Evolutionary conservation across 2,888 invertebrate species (phyloP), one percentile per base, ranked within the genome.

Genomic region (Nowickia ferox): DNA sequence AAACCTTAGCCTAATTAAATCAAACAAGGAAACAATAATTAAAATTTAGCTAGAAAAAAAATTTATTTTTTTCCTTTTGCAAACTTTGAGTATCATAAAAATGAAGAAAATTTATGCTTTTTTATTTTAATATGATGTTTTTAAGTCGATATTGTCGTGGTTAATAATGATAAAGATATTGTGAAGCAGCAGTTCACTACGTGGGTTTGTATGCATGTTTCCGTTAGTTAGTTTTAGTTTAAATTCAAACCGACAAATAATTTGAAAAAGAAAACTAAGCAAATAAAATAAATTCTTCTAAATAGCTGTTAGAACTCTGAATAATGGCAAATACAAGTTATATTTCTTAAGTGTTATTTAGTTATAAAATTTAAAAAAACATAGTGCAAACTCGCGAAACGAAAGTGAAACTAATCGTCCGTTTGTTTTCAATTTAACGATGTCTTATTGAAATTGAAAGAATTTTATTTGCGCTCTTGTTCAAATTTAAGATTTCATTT

Each of bases 221-320:
- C n/a, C n/a, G n/a, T n/a, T n/a, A n/a, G n/a, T n/a, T n/a, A n/a
- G 42, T 80, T 57, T 55, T 80, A 65, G 44, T 57, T 46, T 57
- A 17, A 46, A 13, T n/a, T 30, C 15, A 72, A 61, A 17, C 5
- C n/a, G 57, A 19, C 66, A 57, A 55, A 19, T 55, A 69, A 53
- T 61, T 78, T 51, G 15, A 51, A 53, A 51, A 61, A 17, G 6
- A 53, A 30, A 30, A 30, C 30, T 30, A 30, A 30, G 30, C 6
- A 30, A 30, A 30, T 30, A 30, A 6, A 53, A 4, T 17, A 30
- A 15, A 30, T 38, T 68, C 11, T 0, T 11, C 10, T 46, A 30
- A n/a, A 65, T 13, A 11, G 38, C 19, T 63, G 46, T 71, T 55
- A 71, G 17, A 61, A 71, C 19, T n/a, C n/a, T 53, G 15, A 63